Base-by-base conservation (phyloP, 1,140 invertebrate species). In the Pseudomyrmex cubaensis region DNA sequence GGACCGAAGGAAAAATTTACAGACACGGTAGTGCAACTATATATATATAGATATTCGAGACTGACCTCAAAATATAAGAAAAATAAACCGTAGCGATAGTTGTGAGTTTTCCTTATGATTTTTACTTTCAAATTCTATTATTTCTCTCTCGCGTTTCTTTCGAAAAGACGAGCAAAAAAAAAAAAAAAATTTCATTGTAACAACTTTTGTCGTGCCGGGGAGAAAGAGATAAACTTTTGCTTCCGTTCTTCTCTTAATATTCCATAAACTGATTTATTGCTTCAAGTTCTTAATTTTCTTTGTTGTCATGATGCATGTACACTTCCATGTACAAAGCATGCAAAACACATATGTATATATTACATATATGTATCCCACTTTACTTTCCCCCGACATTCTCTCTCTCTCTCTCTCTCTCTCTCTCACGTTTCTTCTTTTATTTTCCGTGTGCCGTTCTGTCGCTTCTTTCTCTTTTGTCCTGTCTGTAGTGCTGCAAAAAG, bases 11-110 rank as follows among this genome's bases (percentile, higher is more conserved):
- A 25, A 61, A 72, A 80, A 50, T 72, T 44, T 59, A 50, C 54
- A 80, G 76, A 72, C 66, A 72, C 76, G n/a, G 66, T 80, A 80
- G 76, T 72, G 76, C 52, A 48, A 70, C 35, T 22, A 72, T 70
- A 25, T 25, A 25, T 25, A 25, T 25, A 35, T 35, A 35, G 35
- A 35, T 7, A 35, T 35, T 72, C 54, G 52, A 35, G 35, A 70
- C 54, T 48, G 35, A 70, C 44, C 20, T 12, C 66, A 70, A 80
- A 61, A 80, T 50, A 80, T 80, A 35, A 35, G 66, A 80, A 80
- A 80, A 72, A 72, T 80, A n/a, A 2, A 80, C 20, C 17, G 20
- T 9, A 75, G 54, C 54, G 44, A 61, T 69, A 61, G 20, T 70
- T 50, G n/a, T 20, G 57, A n/a, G 13, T 7, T 2, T 9, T 8